A percentile compares a stretch with the other conserved stretches of the same genome.
Conservation (phyloP, 2,888 invertebrate species). For the Scaptomyza flava region DNA sequence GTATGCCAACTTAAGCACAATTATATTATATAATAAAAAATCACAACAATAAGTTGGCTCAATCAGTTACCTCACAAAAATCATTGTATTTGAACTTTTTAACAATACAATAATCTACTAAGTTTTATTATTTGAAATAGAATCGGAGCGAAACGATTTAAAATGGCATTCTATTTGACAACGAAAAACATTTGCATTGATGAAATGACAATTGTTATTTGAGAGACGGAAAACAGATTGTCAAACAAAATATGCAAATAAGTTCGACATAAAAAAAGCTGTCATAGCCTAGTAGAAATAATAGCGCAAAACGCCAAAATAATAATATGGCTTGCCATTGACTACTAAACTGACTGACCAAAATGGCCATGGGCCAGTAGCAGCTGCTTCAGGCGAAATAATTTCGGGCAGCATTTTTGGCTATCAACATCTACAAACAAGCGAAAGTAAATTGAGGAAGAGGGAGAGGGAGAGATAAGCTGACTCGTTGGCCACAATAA, state of each 20-base stretch:
- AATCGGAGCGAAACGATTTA: slow-evolving; percentile 22
- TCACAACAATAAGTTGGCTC: neutral
- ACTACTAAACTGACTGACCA: slow-evolving; percentile 5
- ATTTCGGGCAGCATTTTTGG: slow-evolving; percentile 23
- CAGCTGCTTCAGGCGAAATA: slow-evolving; percentile 40
- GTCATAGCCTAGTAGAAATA: slow-evolving; percentile 16
- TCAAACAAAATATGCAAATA: slow-evolving; percentile 43
- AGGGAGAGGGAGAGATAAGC: slow-evolving; percentile 7
- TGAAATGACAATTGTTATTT: slow-evolving; percentile 66
- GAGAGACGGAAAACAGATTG: slow-evolving; percentile 30
- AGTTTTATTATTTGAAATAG: slow-evolving; percentile 27
- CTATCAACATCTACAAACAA: slow-evolving; percentile 36
- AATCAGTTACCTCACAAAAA: too few relatives aligned
- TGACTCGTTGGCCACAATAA: slow-evolving; percentile 52
- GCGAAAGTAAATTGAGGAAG: slow-evolving; percentile 57
- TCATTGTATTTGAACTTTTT: neutral
- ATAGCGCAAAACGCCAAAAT: slow-evolving; percentile 21
- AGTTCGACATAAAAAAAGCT: slow-evolving; percentile 21
- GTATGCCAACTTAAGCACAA: neutral
- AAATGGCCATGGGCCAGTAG: slow-evolving; percentile 44
- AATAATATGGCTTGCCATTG: slow-evolving; percentile 32
- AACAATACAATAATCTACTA: neutral
- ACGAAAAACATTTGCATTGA: slow-evolving; percentile 63
- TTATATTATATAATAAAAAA: neutral
- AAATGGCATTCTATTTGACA: slow-evolving; percentile 46